A percentile compares a stretch with the other conserved stretches of the same genome.
phyloP scores from a whole-genome alignment of 2,888 invertebrate genomes.

The Dolichopus griseipennis region DNA sequence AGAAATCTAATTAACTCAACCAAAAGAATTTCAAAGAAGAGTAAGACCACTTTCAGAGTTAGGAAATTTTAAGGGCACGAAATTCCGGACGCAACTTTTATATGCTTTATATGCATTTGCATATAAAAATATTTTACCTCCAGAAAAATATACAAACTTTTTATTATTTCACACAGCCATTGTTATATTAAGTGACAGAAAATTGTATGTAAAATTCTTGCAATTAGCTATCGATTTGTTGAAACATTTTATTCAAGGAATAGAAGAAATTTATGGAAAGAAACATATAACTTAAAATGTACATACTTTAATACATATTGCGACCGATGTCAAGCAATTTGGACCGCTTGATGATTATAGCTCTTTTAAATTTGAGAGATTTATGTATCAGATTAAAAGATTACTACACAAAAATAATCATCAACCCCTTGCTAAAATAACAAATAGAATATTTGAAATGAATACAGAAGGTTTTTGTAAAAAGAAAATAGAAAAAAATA shows the following conservation, averaged over 20 bases:
- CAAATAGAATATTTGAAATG: too few species aligned
- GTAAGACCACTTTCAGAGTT: background rate
- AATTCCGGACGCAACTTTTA: background rate
- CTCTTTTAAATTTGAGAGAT: background rate
- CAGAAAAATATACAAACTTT: too few species aligned
- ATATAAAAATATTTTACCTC: conserved; percentile 2
- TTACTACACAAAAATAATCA: too few species aligned
- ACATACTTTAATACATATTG: background rate
- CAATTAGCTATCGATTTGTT: background rate
- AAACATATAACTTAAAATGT: conserved; percentile 5
- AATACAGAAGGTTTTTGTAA: too few species aligned
- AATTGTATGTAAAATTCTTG: background rate
- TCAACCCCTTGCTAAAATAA: too few species aligned
- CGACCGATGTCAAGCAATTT: too few species aligned
- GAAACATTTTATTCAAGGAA: conserved; percentile 6
- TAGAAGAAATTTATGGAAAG: background rate
- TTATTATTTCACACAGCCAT: background rate
- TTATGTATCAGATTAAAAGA: background rate
- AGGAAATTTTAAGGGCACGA: background rate
- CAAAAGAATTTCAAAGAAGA: conserved; percentile 1
- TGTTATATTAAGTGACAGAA: conserved; percentile 8
- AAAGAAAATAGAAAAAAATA: background rate
- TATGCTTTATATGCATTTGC: background rate
- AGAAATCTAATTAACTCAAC: background rate
- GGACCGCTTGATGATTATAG: background rate